Conservation (phyloP, 2,113 vertebrate genomes). For the Elachura formosa region DNA sequence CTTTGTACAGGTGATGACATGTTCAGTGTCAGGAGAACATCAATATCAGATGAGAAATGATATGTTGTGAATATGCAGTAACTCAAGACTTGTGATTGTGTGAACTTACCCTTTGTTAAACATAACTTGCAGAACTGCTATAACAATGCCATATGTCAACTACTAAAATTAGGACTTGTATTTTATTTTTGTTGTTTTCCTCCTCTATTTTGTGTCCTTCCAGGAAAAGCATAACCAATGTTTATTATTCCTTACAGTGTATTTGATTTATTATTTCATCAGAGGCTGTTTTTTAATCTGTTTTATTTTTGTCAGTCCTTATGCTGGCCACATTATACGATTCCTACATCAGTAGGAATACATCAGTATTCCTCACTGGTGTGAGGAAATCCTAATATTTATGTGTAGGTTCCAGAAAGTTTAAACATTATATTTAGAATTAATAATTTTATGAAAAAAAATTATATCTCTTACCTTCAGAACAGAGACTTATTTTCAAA, state of each 20-base stretch:
- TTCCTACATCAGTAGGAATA: no score
- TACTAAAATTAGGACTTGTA: neutral
- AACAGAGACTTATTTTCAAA: neutral
- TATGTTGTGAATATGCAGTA: neutral
- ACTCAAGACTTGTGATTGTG: neutral
- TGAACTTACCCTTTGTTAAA: neutral
- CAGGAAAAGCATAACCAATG: neutral
- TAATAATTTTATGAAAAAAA: neutral
- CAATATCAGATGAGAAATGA: neutral
- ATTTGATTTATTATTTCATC: neutral
- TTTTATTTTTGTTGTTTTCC: neutral
- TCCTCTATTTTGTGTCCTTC: neutral
- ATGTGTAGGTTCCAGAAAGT: neutral
- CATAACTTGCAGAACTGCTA: neutral
- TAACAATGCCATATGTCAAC: neutral
- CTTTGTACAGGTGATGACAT: conserved; percentile 7
- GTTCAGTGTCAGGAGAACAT: neutral
- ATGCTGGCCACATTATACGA: no score
- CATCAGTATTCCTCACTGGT: no score
- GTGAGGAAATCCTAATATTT: neutral
- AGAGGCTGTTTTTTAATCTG: neutral
- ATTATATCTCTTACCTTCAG: neutral
- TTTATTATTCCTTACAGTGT: neutral
- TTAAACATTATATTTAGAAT: neutral
- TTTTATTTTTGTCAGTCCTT: no score